Base-by-base conservation (phyloP, 2,797 vertebrate genomes). In the Cuculus canorus region DNA sequence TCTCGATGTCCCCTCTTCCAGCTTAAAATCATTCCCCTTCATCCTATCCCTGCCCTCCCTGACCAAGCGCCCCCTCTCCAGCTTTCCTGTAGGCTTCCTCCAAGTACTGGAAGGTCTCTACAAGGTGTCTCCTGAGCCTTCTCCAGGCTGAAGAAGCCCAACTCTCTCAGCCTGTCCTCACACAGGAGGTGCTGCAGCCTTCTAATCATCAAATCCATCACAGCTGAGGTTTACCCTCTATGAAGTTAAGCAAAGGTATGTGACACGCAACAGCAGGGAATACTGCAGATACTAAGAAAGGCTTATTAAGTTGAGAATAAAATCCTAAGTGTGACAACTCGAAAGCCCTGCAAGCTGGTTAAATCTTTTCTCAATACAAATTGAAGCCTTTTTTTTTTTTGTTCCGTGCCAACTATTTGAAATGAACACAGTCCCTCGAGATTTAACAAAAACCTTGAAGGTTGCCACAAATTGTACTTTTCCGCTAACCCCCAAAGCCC, bases 301-400 rank as follows among this genome's bases (percentile, higher is more conserved):
- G 83, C 71, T 95, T 92, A 94, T 83, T 92, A 92, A 63, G 61
- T 18, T 61, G 83, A 87, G 47, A 90, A 80, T 47, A 84, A 90
- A 91, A 83, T 33, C 1, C 1, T 54, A 37, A 54, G 35, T 37
- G 48, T 45, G 69, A 83, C 50, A 94, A 41, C 30, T 35, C 4
- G 16, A 72, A 72, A 93, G 63, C 41, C 48, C 53, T 71, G 54
- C 28, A 71, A 81, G 76, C 35, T 57, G 32, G 52, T 83, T 48
- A 92, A 88, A 52, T 73, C 39, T 80, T 71, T 80, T 32, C 80
- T 90, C 78, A 50, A 25, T n/a, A 88, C 28, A 88, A 95, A 77
- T 43, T 71, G 75, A 64, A 83, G 56, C 45, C 33, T 88, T 47
- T n/a, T 33, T 88, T 47, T n/a, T 91, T 86, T 73, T 73, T 73